Conservation (phyloP, 1,140 invertebrate species). For the Chrysoperla carnea region DNA sequence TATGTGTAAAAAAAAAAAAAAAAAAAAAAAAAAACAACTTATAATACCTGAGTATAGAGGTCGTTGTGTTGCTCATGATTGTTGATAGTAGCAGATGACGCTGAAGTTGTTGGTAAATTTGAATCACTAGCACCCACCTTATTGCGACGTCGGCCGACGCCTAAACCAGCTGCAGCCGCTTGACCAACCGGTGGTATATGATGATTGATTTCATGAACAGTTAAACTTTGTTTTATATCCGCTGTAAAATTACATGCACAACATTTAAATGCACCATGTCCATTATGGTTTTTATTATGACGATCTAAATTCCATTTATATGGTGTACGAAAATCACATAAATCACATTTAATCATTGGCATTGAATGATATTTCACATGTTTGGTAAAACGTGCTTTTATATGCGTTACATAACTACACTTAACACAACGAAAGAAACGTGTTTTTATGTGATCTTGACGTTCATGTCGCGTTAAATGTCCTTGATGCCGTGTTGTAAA, state of each 20-base stretch:
- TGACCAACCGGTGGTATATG: constrained; percentile 60
- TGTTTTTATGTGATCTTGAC: constrained; percentile 33
- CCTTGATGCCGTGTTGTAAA: constrained; percentile 24
- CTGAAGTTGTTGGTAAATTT: constrained; percentile 16
- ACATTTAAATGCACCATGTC: constrained; percentile 65
- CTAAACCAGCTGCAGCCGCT: constrained; percentile 24
- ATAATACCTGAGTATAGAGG: too few species aligned
- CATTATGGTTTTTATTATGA: constrained; percentile 80
- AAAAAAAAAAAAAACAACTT: too few species aligned
- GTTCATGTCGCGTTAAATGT: constrained; percentile 29
- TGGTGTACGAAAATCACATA: constrained; percentile 83
- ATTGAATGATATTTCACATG: constrained; percentile 89
- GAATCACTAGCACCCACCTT: constrained; percentile 52
- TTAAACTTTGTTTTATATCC: constrained; percentile 81
- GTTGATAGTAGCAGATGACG: too few species aligned
- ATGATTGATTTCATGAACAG: constrained; percentile 80
- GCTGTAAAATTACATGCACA: constrained; percentile 80
- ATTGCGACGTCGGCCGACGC: constrained; percentile 33
- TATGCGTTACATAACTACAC: constrained; percentile 80
- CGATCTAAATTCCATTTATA: constrained; percentile 88
- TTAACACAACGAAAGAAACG: constrained; percentile 72
- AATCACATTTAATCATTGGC: constrained; percentile 83
- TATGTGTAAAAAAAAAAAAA: too few species aligned
- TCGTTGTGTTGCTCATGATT: too few species aligned
- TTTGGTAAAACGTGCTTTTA: constrained; percentile 76